phyloP scores from a whole-genome alignment of 2,113 vertebrate species.

The Stigmatopora argus region DNA sequence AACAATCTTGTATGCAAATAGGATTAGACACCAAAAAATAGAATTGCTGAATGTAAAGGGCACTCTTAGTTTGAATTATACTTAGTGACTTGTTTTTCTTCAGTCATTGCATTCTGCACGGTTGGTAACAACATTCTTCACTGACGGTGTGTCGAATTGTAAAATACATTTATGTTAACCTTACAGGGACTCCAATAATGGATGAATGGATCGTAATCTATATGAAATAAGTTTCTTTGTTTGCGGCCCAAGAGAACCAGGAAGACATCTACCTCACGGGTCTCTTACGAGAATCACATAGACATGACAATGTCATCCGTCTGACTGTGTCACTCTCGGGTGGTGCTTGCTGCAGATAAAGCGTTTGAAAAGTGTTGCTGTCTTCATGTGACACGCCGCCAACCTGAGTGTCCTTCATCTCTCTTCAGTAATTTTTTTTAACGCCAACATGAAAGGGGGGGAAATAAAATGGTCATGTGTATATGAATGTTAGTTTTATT shows the following conservation, averaged over 20 bases:
- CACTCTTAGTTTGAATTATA: too few relatives aligned
- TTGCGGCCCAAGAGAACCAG: neutral
- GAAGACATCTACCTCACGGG: neutral
- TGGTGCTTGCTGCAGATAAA: constrained; percentile 52
- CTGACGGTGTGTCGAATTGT: too few relatives aligned
- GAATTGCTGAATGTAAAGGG: too few relatives aligned
- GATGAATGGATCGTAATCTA: neutral
- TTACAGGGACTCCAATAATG: neutral
- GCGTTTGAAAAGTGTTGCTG: constrained; percentile 31
- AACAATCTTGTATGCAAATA: too few relatives aligned
- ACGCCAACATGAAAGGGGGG: constrained; percentile 9
- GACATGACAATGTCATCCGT: constrained; percentile 12
- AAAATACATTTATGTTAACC: too few relatives aligned
- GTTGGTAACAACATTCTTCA: too few relatives aligned
- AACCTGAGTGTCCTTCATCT: constrained; percentile 44
- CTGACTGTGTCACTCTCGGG: constrained; percentile 21
- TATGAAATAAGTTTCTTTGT: neutral
- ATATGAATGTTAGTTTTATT: neutral
- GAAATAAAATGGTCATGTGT: neutral
- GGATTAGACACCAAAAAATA: too few relatives aligned
- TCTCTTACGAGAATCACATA: neutral
- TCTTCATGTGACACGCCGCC: constrained; percentile 27
- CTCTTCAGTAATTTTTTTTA: constrained; percentile 11
- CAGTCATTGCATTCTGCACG: too few relatives aligned
- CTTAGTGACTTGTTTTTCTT: too few relatives aligned